A percentile compares a stretch with the other conserved stretches of the same genome.
Conservation (phyloP, 1,140 invertebrate species). For the Chionoecetes opilio region DNA sequence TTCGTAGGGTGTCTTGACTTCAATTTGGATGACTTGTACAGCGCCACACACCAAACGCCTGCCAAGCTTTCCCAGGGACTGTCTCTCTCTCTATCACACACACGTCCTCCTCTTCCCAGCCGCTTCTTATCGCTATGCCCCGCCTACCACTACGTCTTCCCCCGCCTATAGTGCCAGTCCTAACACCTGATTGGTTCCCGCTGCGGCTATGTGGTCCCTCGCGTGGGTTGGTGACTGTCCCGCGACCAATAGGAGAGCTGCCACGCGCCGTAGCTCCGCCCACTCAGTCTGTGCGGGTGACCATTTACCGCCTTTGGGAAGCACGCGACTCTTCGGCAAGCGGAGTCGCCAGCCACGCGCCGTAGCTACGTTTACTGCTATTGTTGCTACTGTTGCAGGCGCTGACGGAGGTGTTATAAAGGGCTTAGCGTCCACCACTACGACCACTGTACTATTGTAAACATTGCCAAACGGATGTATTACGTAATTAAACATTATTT, state of each 20-base stretch:
- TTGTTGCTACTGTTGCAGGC: not conserved
- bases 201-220: not conserved
- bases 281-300: not conserved
- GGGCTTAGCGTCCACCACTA: too few species aligned
- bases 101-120: conserved; percentile 37
- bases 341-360: conserved; percentile 12
- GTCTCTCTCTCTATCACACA: conserved; percentile 60
- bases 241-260: conserved; percentile 33
- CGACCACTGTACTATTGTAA: too few species aligned
- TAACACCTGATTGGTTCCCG: not conserved
- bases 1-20: too few species aligned
- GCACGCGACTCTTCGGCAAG: not conserved
- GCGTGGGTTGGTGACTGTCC: conserved; percentile 70
- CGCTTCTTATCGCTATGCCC: conserved; percentile 61
- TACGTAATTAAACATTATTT: too few species aligned
- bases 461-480: too few species aligned
- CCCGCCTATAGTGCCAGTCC: conserved; percentile 51
- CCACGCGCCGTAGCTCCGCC: not conserved
- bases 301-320: conserved; percentile 48
- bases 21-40: too few species aligned
- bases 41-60: conserved; percentile 13
- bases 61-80: conserved; percentile 76
- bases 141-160: conserved; percentile 46
- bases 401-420: not conserved
- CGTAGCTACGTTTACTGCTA: not conserved